Evolutionary conservation across 2,888 invertebrate species (phyloP), one percentile per base, ranked within the genome.

Genomic region (Galerucella pusilla): DNA sequence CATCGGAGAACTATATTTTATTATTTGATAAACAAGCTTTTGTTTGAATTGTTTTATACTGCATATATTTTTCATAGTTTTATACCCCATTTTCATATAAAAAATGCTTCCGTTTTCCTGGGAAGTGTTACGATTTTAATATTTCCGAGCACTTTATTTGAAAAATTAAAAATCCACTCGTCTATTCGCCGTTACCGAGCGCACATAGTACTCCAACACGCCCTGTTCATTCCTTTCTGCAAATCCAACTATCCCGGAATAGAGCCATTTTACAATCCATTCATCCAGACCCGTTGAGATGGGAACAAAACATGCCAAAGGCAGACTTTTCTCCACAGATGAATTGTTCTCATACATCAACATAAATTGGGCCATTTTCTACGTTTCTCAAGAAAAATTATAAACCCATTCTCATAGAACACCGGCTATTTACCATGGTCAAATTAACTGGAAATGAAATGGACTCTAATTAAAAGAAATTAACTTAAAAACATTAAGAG

Each of bases 291-390:
- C 49, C 63, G 25, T 70, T 63, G 54, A 52, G 70, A 70, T 60
- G 63, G 63, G 49, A 60, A 70, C 49, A 63, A 69, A 63, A 70
- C 70, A 70, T 70, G 70, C 70, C 70, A 70, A 35, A 25, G 28
- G 70, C 70, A 70, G 52, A 70, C 70, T 70, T 70, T 70, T 46
- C 63, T 63, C 35, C 63, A 63, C 52, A 70, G 70, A 70, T 49
- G 70, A 63, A 70, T 70, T 63, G 70, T 42, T 63, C 63, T 60
- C 70, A 70, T 70, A 63, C 35, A 63, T 70, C 70, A 70, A 35
- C 70, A 70, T 70, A 63, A 70, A 70, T 70, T 70, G 70, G 63
- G 25, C 52, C 16, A 70, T 70, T 70, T 70, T 63, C 63, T 42
- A 16, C 9, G 63, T 61, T 70, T 63, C 63, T 63, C 63, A 63